Evolutionary conservation across 2,113 vertebrate genomes (phyloP).

Genomic region (Alces alces): DNA sequence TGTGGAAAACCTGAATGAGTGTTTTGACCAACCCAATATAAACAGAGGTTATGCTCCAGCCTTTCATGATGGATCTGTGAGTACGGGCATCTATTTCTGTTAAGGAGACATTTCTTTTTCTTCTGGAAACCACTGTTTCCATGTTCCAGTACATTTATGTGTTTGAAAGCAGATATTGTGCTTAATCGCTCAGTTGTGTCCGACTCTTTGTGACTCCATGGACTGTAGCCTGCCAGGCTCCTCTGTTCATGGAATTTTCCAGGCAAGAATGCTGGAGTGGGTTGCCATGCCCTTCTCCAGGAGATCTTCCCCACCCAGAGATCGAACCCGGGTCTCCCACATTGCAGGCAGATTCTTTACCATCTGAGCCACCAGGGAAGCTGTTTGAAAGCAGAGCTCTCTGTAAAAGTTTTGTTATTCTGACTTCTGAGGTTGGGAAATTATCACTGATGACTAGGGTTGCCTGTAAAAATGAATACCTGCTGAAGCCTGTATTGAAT

Average conservation of each 20-base stretch:
- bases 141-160: background rate
- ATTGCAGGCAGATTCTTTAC: background rate
- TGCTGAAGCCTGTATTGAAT: background rate
- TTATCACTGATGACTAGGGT: background rate
- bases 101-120: background rate
- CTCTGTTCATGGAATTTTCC: background rate
- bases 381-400: background rate
- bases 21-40: background rate
- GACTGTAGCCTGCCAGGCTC: background rate
- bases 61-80: background rate
- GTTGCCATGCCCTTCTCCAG: background rate
- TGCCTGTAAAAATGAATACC: background rate
- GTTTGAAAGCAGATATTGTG: background rate
- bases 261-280: background rate
- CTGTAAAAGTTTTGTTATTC: background rate
- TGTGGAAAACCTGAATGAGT: background rate
- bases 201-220: accelerated
- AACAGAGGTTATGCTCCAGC: background rate
- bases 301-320: background rate
- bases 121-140: background rate
- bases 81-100: background rate
- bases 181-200: background rate
- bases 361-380: background rate
- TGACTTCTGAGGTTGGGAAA: background rate
- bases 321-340: background rate